Evolutionary conservation across 2,113 vertebrate species (phyloP).

Genomic region (Dicerorhinus sumatrensis): DNA sequence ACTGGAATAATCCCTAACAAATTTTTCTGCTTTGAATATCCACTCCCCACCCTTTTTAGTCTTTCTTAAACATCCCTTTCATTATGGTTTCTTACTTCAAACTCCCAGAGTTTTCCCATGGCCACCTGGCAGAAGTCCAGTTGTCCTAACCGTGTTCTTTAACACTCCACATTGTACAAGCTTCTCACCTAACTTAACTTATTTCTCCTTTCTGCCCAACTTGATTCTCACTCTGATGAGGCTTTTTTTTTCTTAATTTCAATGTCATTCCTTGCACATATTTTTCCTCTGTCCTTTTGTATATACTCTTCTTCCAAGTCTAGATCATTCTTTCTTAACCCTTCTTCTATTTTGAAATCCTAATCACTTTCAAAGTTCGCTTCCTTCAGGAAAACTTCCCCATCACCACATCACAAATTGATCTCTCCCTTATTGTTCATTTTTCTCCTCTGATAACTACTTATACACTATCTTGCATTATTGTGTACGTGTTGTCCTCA

Average conservation of each 20-base stretch:
- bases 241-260: neutral
- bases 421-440: neutral
- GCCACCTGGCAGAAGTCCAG: neutral
- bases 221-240: neutral
- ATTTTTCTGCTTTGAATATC: neutral
- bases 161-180: neutral
- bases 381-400: neutral
- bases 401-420: too few relatives aligned
- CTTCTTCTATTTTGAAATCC: neutral
- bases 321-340: neutral
- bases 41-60: neutral
- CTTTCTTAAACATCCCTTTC: neutral
- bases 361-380: neutral
- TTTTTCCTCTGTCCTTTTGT: neutral
- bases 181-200: neutral
- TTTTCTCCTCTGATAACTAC: neutral
- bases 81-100: neutral
- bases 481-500: neutral
- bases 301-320: neutral
- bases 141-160: neutral
- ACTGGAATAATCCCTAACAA: neutral
- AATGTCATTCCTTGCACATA: neutral
- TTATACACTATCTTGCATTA: neutral
- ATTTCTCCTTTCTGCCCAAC: neutral
- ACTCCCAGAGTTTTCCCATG: neutral